Evolutionary conservation across 1,140 invertebrate species (phyloP).

Genomic region (Belonocnema kinseyi): DNA sequence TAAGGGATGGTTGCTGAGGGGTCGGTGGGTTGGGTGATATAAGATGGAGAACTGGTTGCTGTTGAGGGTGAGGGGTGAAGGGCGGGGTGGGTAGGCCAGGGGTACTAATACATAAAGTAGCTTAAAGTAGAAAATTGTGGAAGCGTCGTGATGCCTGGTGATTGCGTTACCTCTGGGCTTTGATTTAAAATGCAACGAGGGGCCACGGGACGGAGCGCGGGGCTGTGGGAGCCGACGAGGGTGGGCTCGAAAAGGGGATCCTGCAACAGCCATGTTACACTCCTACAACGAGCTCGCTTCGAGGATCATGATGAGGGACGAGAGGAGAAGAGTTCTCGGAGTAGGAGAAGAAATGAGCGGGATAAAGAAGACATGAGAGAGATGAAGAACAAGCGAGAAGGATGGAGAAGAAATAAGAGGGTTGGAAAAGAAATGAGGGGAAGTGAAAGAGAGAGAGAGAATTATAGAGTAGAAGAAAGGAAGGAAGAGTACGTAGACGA

Average conservation of each 20-base stretch:
- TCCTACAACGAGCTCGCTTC: constrained; percentile 45
- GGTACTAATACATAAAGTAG: constrained; percentile 76
- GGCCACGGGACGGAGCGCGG: constrained; percentile 57
- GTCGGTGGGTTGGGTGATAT: constrained; percentile 12
- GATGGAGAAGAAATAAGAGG: constrained; percentile 24
- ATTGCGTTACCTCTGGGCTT: constrained; percentile 76
- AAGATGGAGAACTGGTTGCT: constrained; percentile 35
- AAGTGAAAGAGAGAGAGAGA: neutral
- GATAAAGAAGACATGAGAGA: neutral
- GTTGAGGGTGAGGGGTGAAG: constrained; percentile 41
- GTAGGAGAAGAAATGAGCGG: constrained; percentile 24
- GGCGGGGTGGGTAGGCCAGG: constrained; percentile 43
- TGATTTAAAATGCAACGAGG: constrained; percentile 77
- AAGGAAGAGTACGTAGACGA: constrained; percentile 31
- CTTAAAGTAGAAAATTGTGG: constrained; percentile 78
- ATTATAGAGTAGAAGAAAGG: constrained; percentile 23
- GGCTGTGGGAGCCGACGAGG: constrained; percentile 48
- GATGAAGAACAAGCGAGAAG: constrained; percentile 24
- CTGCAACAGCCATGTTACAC: constrained; percentile 56
- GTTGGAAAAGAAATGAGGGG: constrained; percentile 11
- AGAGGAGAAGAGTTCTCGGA: constrained; percentile 43
- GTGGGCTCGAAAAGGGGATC: constrained; percentile 54
- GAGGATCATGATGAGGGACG: constrained; percentile 40
- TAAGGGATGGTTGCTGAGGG: constrained; percentile 38
- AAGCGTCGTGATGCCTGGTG: constrained; percentile 77